A percentile compares a stretch with the other conserved stretches of the same genome.
phyloP scores from a whole-genome alignment of 1,140 invertebrate genomes.

The Danaus plexippus region DNA sequence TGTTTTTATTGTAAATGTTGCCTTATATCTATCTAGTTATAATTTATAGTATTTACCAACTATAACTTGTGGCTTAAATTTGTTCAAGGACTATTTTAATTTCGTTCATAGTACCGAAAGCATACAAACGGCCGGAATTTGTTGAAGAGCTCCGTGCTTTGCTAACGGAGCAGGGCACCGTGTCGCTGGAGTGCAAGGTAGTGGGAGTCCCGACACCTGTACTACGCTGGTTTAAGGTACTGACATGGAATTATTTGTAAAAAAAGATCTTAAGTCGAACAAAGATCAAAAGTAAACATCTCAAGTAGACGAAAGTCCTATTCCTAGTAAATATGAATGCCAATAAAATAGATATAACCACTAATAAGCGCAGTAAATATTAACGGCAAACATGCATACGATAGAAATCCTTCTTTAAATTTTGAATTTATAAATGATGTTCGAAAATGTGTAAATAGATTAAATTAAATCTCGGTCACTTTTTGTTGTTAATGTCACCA shows the following conservation, averaged over 20 bases:
- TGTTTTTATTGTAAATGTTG: no score
- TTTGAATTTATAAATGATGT: neutral
- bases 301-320: no score
- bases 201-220: conserved; percentile 88
- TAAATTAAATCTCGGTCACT: neutral
- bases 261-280: no score
- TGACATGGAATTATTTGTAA: neutral
- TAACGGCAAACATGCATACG: neutral
- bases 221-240: conserved; percentile 80
- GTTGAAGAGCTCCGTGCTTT: conserved; percentile 85
- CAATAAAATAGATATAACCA: no score
- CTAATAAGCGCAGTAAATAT: no score
- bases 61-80: no score
- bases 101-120: conserved; percentile 81
- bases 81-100: no score
- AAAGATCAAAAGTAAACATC: no score
- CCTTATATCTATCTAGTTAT: neutral
- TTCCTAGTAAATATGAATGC: no score
- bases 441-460: neutral
- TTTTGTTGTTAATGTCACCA: neutral
- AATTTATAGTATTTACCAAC: neutral
- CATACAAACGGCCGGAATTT: conserved; percentile 89
- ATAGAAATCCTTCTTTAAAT: neutral
- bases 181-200: conserved; percentile 91
- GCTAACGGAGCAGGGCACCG: conserved; percentile 88